These are phyloP conservation scores for Aepyceros melampus DNA, from an alignment of 2,113 vertebrate genomes.

Conservation along the genomic window DNA sequence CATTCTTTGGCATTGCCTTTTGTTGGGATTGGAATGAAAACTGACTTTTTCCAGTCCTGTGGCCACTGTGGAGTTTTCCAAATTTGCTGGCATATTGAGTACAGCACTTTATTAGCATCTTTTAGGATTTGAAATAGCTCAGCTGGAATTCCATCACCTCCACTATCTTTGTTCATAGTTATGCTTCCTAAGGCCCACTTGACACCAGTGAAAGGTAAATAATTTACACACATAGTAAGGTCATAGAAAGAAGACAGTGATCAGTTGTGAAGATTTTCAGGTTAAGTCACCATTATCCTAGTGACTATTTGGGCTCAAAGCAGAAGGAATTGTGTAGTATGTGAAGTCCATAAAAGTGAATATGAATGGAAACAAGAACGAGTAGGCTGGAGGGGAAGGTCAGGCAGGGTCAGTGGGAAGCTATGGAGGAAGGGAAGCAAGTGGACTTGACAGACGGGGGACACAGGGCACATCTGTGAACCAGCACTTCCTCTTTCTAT, in stretches of 20 bases:
- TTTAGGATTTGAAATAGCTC: background rate
- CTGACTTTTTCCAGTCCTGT: background rate
- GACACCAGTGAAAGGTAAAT: accelerated
- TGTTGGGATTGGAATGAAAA: background rate
- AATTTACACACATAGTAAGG: too few relatives aligned
- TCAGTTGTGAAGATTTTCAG: background rate
- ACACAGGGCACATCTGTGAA: background rate
- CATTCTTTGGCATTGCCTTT: background rate
- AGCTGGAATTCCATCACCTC: background rate
- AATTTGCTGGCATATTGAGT: background rate
- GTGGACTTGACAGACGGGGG: background rate
- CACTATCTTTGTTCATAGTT: background rate
- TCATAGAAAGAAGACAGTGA: background rate
- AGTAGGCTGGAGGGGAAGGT: background rate
- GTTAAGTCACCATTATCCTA: background rate
- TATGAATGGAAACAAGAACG: accelerated
- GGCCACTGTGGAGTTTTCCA: background rate
- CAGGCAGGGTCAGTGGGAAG: background rate
- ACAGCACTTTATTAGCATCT: background rate
- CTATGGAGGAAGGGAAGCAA: background rate
- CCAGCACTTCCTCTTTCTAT: background rate
- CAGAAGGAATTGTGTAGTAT: background rate
- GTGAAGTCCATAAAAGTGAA: too few relatives aligned
- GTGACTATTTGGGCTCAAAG: background rate
- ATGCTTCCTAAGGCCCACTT: background rate